phyloP scores from a whole-genome alignment of 2,888 invertebrate genomes.

The Emmelina monodactyla region DNA sequence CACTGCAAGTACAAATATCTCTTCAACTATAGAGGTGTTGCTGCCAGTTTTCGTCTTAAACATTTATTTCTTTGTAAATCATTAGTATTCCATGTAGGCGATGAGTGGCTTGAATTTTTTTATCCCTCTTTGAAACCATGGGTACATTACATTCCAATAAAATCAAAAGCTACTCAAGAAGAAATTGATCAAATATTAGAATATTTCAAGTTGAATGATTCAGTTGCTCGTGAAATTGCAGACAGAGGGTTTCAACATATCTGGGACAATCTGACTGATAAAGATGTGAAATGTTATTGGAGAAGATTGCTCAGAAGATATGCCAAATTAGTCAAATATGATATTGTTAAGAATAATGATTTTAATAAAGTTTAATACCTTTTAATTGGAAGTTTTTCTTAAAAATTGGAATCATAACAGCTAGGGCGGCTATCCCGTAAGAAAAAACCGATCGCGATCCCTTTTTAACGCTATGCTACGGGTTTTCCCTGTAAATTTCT shows the following conservation, averaged over 20 bases:
- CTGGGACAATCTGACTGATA: conserved; percentile 81
- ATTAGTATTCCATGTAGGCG: conserved; percentile 91
- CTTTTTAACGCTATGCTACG: too few species aligned
- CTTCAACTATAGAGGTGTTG: conserved; percentile 96
- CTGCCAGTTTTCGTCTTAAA: conserved; percentile 96
- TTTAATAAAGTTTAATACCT: conserved; percentile 55
- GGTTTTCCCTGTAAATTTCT: too few species aligned
- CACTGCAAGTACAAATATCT: conserved; percentile 94
- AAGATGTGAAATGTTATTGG: conserved; percentile 91
- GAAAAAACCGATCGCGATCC: too few species aligned
- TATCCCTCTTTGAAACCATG: conserved; percentile 90
- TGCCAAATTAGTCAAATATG: conserved; percentile 74
- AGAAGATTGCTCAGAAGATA: conserved; percentile 76
- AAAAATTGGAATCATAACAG: too few species aligned
- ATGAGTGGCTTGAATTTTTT: conserved; percentile 95
- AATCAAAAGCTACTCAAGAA: conserved; percentile 66
- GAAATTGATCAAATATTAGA: conserved; percentile 76
- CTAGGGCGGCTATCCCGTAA: too few species aligned
- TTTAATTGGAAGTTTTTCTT: too few species aligned
- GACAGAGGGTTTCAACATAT: conserved; percentile 83
- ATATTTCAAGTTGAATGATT: conserved; percentile 81
- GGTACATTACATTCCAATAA: conserved; percentile 93
- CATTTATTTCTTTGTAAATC: conserved; percentile 94
- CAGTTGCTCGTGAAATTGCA: conserved; percentile 79
- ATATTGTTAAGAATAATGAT: conserved; percentile 65